A percentile compares a stretch with the other conserved stretches of the same genome.
Evolutionary conservation across 2,113 vertebrate species (phyloP).

Genomic region (Crocuta crocuta): DNA sequence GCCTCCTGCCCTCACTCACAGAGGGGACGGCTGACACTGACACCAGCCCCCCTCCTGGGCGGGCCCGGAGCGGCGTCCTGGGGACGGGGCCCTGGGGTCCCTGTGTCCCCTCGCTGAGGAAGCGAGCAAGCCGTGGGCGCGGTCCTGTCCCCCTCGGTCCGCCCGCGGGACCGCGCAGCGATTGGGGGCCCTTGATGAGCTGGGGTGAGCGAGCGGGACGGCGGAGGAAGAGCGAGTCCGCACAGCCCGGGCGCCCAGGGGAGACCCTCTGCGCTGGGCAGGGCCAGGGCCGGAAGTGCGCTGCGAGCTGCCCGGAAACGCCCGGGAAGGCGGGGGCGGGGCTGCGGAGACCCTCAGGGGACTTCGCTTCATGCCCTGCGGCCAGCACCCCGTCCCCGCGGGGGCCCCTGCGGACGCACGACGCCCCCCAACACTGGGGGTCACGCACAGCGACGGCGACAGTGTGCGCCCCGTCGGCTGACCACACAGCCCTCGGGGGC

Average conservation of each 20-base stretch:
- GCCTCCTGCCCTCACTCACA: not conserved
- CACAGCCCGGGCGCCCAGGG: too few species aligned
- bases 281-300: not conserved
- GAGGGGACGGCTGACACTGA: not conserved
- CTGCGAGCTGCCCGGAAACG: not conserved
- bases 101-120: not conserved
- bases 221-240: too few species aligned
- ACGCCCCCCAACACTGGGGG: not conserved
- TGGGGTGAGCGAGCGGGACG: not conserved
- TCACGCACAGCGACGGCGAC: not conserved
- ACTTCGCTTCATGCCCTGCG: not conserved
- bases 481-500: not conserved
- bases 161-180: not conserved
- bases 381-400: not conserved
- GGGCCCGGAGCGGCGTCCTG: not conserved
- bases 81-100: not conserved
- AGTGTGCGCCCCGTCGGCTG: not conserved
- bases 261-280: too few species aligned
- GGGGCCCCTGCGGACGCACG: not conserved
- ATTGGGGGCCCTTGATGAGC: not conserved
- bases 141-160: too few species aligned
- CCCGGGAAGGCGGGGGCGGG: not conserved
- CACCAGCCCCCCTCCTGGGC: rapidly evolving
- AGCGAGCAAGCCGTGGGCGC: rapidly evolving
- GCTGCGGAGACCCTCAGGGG: not conserved